Conservation (phyloP, 64 coral and sea anemone genomes). For the Montipora cactus region DNA sequence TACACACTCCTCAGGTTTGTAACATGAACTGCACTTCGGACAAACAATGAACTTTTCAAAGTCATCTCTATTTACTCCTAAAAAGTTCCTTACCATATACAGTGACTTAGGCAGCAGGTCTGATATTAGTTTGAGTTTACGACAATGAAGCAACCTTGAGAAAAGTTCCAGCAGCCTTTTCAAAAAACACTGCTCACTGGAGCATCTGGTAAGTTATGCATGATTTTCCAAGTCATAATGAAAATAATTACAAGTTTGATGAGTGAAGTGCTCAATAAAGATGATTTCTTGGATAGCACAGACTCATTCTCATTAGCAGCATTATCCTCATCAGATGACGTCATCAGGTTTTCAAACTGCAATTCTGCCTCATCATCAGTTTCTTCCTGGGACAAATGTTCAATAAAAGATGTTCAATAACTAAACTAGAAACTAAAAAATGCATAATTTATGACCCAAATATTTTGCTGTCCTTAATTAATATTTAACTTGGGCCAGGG, state of each 20-base stretch:
- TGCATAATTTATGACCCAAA: too few relatives aligned
- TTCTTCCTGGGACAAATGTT: too few relatives aligned
- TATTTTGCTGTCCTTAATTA: not conserved
- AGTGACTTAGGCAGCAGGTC: not conserved
- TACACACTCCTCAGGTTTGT: slow-evolving; percentile 16
- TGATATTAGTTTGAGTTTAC: not conserved
- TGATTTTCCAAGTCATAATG: not conserved
- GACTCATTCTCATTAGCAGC: too few relatives aligned
- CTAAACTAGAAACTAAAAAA: too few relatives aligned
- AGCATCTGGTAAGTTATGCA: not conserved
- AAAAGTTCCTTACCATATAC: not conserved
- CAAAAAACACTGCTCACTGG: not conserved
- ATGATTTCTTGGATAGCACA: too few relatives aligned
- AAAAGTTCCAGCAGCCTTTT: not conserved
- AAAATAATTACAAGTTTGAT: not conserved
- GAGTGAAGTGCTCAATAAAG: not conserved
- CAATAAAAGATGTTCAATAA: too few relatives aligned
- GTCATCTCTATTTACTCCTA: not conserved
- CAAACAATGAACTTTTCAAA: slow-evolving; percentile 7
- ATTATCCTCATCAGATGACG: too few relatives aligned
- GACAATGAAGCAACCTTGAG: not conserved
- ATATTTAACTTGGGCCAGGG: too few relatives aligned
- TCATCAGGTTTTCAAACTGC: too few relatives aligned
- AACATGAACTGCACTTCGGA: not conserved
- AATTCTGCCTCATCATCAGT: too few relatives aligned